Evolutionary conservation across 2,797 vertebrate genomes (phyloP).

Genomic region (Meda fulgida): DNA sequence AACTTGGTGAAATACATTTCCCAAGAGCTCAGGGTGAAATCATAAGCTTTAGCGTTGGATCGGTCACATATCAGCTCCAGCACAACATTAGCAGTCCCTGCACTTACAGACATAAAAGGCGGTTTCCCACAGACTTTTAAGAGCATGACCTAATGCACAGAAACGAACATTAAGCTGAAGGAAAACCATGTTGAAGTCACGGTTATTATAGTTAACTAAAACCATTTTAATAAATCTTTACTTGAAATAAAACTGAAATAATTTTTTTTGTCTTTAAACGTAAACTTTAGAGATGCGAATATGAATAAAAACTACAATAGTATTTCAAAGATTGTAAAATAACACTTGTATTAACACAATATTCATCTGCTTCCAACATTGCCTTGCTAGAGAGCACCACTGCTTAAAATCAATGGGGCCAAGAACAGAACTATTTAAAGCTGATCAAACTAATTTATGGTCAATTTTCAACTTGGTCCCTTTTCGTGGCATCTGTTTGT

Average conservation of each 20-base stretch:
- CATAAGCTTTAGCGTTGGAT: background rate
- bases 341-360: no score
- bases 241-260: background rate
- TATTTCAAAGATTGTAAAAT: background rate
- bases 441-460: no score
- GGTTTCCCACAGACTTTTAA: conserved; percentile 18
- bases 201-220: background rate
- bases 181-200: conserved; percentile 5
- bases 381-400: no score
- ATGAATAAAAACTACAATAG: no score
- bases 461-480: no score
- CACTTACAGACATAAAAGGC: conserved; percentile 26
- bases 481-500: background rate
- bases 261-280: no score
- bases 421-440: no score
- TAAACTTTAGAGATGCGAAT: no score
- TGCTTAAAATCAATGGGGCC: no score
- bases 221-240: background rate
- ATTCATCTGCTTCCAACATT: no score
- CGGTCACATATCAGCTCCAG: conserved; percentile 33
- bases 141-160: background rate
- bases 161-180: conserved; percentile 19
- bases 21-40: conserved; percentile 40
- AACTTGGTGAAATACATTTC: conserved; percentile 49
- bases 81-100: conserved; percentile 14